A percentile compares a stretch with the other conserved stretches of the same genome.
Evolutionary conservation across 2,888 invertebrate genomes (phyloP).

Genomic region (Terebella lapidaria): DNA sequence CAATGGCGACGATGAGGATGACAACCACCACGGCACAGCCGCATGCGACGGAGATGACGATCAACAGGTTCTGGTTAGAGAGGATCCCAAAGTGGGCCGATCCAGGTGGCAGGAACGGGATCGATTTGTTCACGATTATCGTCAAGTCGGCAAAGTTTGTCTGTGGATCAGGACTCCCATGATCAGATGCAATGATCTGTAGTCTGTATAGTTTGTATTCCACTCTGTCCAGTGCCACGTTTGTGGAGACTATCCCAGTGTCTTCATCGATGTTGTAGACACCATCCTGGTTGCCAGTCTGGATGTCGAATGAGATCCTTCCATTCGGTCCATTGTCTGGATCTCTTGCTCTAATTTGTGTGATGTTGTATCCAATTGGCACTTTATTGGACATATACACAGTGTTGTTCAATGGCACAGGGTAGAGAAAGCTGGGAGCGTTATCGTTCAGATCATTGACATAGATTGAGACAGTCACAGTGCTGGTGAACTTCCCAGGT

Average conservation of each 20-base stretch:
- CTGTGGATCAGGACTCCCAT: conserved; percentile 9
- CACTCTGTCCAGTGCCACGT: conserved; percentile 2
- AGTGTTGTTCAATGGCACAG: conserved; percentile 20
- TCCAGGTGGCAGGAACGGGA: background rate
- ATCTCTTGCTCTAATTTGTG: conserved; percentile 7
- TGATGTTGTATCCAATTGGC: conserved; percentile 10
- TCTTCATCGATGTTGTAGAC: conserved; percentile 7
- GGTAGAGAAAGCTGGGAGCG: conserved; percentile 20
- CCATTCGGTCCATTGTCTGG: conserved; percentile 9
- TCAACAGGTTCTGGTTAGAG: background rate
- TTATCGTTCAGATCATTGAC: conserved; percentile 26
- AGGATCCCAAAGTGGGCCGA: background rate
- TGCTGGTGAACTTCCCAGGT: conserved; percentile 61
- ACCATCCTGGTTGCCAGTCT: conserved; percentile 8
- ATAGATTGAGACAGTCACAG: conserved; percentile 21
- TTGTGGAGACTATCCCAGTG: conserved; percentile 9
- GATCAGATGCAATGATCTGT: conserved; percentile 10
- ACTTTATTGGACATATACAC: conserved; percentile 9
- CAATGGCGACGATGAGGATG: conserved; percentile 13
- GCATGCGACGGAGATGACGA: conserved; percentile 5
- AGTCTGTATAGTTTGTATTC: conserved; percentile 11
- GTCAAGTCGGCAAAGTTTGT: background rate
- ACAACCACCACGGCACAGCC: conserved; percentile 19
- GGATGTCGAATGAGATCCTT: conserved; percentile 5
- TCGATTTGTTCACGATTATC: background rate